phyloP scores from a whole-genome alignment of 2,113 vertebrate species.

The Chloroceryle aenea region DNA sequence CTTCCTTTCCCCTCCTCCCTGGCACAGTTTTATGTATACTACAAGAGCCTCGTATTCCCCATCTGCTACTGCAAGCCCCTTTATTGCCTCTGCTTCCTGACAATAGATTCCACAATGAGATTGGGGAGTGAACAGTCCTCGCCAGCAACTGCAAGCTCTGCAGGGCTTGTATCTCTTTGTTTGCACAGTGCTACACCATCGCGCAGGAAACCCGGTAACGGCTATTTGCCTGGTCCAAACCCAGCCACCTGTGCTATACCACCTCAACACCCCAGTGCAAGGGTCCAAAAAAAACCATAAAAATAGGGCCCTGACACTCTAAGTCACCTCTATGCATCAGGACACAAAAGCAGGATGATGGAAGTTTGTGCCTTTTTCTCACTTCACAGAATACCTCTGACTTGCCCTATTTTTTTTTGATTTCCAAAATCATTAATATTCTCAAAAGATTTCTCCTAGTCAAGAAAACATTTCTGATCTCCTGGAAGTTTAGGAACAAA shows the following conservation, averaged over 20 bases:
- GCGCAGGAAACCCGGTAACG: background rate
- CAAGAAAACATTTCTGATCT: background rate
- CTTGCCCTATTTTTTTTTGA: background rate
- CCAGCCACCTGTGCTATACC: background rate
- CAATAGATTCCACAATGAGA: background rate
- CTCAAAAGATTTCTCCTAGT: background rate
- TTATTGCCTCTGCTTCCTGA: background rate
- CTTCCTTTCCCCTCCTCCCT: background rate
- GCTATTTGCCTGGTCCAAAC: background rate
- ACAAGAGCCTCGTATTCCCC: background rate
- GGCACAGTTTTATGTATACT: background rate
- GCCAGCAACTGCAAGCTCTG: background rate
- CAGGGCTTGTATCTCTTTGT: background rate
- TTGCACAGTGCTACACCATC: background rate
- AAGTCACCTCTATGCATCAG: background rate
- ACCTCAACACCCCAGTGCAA: accelerated
- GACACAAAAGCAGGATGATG: background rate
- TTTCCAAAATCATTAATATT: background rate
- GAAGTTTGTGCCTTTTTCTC: background rate
- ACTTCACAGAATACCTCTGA: background rate
- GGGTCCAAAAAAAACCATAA: background rate
- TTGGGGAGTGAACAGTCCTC: background rate
- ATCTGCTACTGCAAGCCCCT: background rate
- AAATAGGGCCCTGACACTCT: background rate
- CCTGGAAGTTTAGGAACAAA: background rate